Conservation (phyloP, 2,797 vertebrate genomes). For the Sebastolobus altivelis region DNA sequence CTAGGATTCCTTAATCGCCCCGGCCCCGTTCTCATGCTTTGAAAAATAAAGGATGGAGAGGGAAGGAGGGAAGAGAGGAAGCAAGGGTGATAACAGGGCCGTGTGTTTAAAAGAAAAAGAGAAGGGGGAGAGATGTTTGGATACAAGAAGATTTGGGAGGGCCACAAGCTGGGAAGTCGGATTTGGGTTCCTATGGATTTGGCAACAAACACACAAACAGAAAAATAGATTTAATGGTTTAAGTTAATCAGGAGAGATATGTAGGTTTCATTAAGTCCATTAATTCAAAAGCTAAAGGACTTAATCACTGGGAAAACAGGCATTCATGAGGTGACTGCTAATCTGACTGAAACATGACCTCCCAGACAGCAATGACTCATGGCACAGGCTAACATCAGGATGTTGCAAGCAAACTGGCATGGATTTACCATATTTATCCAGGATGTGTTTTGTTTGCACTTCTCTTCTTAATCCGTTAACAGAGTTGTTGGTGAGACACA, state of each 20-base stretch:
- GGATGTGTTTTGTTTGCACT: conserved; percentile 48
- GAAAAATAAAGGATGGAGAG: conserved; percentile 75
- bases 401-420: conserved; percentile 9
- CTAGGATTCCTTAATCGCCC: conserved; percentile 88
- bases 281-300: conserved; percentile 27
- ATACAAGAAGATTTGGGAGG: conserved; percentile 28
- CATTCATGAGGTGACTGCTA: conserved; percentile 48
- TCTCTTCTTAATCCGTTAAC: conserved; percentile 30
- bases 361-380: conserved; percentile 63
- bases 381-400: conserved; percentile 1
- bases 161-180: conserved; percentile 36
- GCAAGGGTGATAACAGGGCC: conserved; percentile 83
- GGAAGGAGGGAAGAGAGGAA: conserved; percentile 81
- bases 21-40: conserved; percentile 84
- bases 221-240: conserved; percentile 15
- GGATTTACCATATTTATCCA: conserved; percentile 32
- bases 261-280: conserved; percentile 37
- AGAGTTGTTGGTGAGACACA: conserved; percentile 27
- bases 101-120: conserved; percentile 71
- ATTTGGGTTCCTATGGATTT: conserved; percentile 12
- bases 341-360: conserved; percentile 61
- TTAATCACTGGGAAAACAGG: conserved; percentile 48
- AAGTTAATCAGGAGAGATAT: conserved; percentile 35
- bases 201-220: neutral
- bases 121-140: conserved; percentile 53